Evolutionary conservation across 2,888 invertebrate genomes (phyloP), one percentile per base, ranked within the genome.

Genomic region (Apamea crenata): DNA sequence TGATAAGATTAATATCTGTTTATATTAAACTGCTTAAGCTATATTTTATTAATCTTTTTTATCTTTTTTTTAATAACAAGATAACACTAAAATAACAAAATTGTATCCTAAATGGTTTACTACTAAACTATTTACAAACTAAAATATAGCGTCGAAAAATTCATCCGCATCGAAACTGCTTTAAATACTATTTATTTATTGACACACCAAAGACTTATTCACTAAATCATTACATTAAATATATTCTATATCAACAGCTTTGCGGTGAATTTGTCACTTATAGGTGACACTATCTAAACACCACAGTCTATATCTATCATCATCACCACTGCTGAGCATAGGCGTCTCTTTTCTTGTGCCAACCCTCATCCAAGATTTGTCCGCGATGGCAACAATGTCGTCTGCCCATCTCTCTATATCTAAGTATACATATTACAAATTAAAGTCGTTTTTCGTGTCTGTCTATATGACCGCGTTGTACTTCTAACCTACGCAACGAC

Each of bases 1-100:
- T 85, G 63, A 44, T 50, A 63, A 68, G 50, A 82, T 78, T 61
- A 50, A 50, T 65, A 65, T 77, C 56, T n/a, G 29, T 70, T 78
- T 79, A 7, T n/a, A 6, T 40, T 32, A 32, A 25, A 63, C 32
- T 10, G 14, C 1, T 53, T 63, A n/a, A n/a, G n/a, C n/a, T n/a
- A n/a, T n/a, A n/a, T n/a, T n/a, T n/a, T n/a, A n/a, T n/a, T n/a
- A n/a, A n/a, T n/a, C n/a, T n/a, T n/a, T n/a, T n/a, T n/a, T n/a
- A n/a, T n/a, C n/a, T n/a, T n/a, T n/a, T n/a, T n/a, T n/a, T n/a
- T n/a, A n/a, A n/a, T n/a, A n/a, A n/a, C n/a, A n/a, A n/a, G n/a
- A n/a, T n/a, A n/a, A n/a, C n/a, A n/a, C n/a, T n/a, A n/a, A n/a
- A n/a, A n/a, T n/a, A n/a, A n/a, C n/a, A n/a, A n/a, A n/a, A n/a